A percentile compares a stretch with the other conserved stretches of the same genome.
Evolutionary conservation across 2,113 vertebrate species (phyloP).

Genomic region (Salvator merianae): DNA sequence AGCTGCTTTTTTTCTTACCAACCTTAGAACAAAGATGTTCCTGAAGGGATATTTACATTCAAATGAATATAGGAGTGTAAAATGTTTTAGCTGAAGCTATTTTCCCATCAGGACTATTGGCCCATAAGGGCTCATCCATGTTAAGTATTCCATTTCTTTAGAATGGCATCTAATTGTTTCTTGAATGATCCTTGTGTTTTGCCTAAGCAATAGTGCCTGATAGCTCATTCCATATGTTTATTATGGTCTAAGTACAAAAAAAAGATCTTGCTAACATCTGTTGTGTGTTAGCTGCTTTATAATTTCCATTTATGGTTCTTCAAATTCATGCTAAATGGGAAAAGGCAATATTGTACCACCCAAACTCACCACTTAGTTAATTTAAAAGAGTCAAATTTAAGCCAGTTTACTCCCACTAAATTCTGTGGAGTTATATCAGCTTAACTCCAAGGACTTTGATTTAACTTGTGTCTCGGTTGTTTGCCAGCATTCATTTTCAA

Average conservation of each 20-base stretch:
- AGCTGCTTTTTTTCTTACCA: neutral
- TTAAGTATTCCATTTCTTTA: conserved; percentile 75
- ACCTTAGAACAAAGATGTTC: conserved; percentile 24
- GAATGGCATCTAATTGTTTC: conserved; percentile 69
- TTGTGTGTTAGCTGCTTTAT: conserved; percentile 53
- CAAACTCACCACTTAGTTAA: conserved; percentile 3
- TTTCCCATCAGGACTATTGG: conserved; percentile 69
- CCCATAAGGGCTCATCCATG: conserved; percentile 68
- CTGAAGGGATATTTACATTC: conserved; percentile 60
- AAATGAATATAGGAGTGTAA: conserved; percentile 57
- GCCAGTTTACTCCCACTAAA: neutral
- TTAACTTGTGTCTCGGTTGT: neutral
- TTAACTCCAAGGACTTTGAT: neutral
- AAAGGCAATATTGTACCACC: conserved; percentile 29
- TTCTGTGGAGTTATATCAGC: neutral
- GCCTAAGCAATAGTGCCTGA: conserved; percentile 71
- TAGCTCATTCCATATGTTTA: conserved; percentile 77
- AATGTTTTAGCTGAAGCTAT: conserved; percentile 47
- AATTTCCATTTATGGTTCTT: conserved; percentile 66
- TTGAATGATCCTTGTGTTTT: conserved; percentile 76
- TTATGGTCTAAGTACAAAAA: conserved; percentile 60
- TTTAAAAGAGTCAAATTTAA: conserved; percentile 3
- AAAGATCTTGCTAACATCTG: conserved; percentile 74
- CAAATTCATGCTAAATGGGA: conserved; percentile 57
- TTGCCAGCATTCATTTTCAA: conserved; percentile 37